phyloP scores from a whole-genome alignment of 2,113 vertebrate species.

The Jaculus jaculus region DNA sequence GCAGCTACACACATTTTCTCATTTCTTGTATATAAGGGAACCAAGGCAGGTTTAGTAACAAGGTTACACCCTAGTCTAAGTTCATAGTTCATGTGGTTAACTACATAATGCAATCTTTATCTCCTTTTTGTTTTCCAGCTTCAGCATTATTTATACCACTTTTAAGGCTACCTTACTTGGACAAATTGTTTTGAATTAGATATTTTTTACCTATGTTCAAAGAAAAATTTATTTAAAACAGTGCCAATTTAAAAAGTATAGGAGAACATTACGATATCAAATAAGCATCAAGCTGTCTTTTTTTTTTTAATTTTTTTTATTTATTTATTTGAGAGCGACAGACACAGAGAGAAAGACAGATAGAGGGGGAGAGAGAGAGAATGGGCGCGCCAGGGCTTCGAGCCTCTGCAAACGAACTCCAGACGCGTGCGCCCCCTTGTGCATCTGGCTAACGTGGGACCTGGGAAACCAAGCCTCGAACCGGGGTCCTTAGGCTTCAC shows the following conservation, averaged over 20 bases:
- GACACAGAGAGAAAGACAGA: no score
- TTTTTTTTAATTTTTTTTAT: no score
- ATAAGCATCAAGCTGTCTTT: neutral
- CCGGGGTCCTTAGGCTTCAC: no score
- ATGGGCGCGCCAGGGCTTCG: no score
- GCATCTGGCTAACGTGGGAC: no score
- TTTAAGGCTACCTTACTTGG: neutral
- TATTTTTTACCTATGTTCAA: neutral
- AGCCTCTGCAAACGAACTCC: no score
- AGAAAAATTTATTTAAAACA: constrained; percentile 3
- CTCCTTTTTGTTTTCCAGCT: constrained; percentile 9
- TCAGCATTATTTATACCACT: neutral
- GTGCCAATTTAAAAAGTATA: neutral
- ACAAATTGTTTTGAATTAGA: constrained; percentile 46
- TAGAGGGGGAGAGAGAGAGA: no score
- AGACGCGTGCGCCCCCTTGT: no score
- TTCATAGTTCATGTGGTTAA: constrained; percentile 1
- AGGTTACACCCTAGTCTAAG: neutral
- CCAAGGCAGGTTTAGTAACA: neutral
- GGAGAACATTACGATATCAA: neutral
- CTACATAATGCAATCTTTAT: neutral
- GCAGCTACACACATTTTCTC: neutral
- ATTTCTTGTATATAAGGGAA: constrained; percentile 11
- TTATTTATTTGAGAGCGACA: no score
- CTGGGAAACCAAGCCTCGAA: no score